Base-by-base conservation (phyloP, 2,113 vertebrate genomes). In the Hippocampus comes region DNA sequence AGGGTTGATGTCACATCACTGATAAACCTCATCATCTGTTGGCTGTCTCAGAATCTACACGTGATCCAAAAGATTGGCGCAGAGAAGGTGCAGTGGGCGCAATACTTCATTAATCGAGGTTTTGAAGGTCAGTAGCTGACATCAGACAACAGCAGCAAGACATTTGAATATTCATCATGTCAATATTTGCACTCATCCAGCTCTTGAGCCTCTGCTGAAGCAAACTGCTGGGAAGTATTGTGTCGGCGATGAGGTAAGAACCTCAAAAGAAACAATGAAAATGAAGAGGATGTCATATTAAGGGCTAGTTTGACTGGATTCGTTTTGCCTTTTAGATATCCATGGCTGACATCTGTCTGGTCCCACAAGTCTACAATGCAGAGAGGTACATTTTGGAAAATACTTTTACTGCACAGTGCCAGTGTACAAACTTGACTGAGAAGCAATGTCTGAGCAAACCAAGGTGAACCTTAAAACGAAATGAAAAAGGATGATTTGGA, bases 311-410 rank as follows among this genome's bases (percentile, higher is more conserved):
- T 56, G 21, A 76, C 68, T n/a, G 4, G 20, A 70, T 12, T 20
- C 7, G 18, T 42, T 67, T 30, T 63, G 23, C 9, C 74, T 85
- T 89, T 66, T 75, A 99, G 97, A 92, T 99, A 68, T 95, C 97
- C 63, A 93, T 99, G 95, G 97, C 97, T 67, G 97, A 99, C 79
- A 86, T 97, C 68, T 99, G 96, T 89, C 92, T 99, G 84, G 96
- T 87, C 1, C 97, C 97, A 74, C 97, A 99, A 78, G 96, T 98
- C 85, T 93, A 89, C 86, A 99, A 98, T 67, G 96, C 97, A 73
- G 93, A 95, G 63, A 95, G 97, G 97, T 98, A 92, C 30, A 20
- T 51, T 56, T 61, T 61, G 1, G 14, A 5, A 21, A 23, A 21
- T 2, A 8, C 1, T 23, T 55, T 23, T 23, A 56, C 51, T 21